Conservation (phyloP, 35 echinoderm and acorn worm species). For the Diadema setosum region DNA sequence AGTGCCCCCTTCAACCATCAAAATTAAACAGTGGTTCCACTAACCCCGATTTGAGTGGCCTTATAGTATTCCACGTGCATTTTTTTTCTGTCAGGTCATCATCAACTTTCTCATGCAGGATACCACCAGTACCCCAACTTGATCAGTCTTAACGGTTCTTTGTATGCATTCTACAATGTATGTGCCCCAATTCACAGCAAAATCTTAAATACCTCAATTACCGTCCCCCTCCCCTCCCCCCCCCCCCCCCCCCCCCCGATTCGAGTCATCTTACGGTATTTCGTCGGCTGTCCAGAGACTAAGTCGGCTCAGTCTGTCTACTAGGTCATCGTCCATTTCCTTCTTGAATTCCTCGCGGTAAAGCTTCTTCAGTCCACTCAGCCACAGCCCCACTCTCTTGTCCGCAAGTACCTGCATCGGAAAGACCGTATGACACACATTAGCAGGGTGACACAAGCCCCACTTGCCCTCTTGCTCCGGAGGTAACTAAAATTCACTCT, state of each 20-base stretch:
- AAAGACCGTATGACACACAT: not conserved
- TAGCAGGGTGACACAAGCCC: not conserved
- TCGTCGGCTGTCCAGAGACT: not conserved
- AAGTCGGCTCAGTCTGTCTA: not conserved
- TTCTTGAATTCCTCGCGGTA: not conserved
- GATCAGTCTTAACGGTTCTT: too few species aligned
- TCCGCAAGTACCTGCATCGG: not conserved
- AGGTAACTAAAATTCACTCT: not conserved
- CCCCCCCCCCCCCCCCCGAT: not conserved
- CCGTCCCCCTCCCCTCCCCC: not conserved
- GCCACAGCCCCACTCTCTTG: not conserved
- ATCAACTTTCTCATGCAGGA: too few species aligned
- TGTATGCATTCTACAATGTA: too few species aligned
- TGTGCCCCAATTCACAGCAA: too few species aligned
- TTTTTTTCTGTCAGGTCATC: too few species aligned
- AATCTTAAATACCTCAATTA: too few species aligned
- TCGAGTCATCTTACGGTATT: not conserved
- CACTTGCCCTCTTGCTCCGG: not conserved
- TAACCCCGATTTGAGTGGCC: too few species aligned
- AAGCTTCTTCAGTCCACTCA: conserved; percentile 5
- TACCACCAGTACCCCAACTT: too few species aligned
- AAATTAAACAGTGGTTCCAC: too few species aligned
- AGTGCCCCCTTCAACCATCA: too few species aligned
- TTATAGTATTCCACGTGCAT: too few species aligned
- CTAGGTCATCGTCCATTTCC: not conserved